A percentile compares a stretch with the other conserved stretches of the same genome.
Evolutionary conservation across 2,797 vertebrate genomes (phyloP).

Genomic region (Coendou prehensilis): DNA sequence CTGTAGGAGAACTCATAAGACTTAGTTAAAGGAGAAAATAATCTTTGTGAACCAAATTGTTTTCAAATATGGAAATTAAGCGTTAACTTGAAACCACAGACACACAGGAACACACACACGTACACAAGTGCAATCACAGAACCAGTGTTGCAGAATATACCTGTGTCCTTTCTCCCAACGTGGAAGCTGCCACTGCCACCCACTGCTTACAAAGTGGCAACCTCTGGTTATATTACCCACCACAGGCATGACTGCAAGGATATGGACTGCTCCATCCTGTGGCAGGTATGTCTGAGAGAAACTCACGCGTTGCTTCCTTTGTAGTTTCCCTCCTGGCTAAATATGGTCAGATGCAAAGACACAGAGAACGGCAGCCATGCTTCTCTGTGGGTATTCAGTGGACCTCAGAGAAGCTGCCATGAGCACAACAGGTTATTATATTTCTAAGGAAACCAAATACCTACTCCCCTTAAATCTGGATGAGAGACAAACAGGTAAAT

Average conservation of each 20-base stretch:
- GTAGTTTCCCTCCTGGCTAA: background rate
- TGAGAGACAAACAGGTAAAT: background rate
- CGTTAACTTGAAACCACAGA: background rate
- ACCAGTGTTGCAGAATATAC: background rate
- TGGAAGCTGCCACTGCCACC: background rate
- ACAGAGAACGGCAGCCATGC: background rate
- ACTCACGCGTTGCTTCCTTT: background rate
- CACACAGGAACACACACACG: background rate
- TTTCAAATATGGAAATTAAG: background rate
- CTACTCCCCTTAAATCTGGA: background rate
- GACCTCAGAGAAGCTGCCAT: background rate
- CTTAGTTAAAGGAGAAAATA: background rate
- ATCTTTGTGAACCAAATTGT: background rate
- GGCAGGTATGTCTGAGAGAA: background rate
- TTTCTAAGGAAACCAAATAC: background rate
- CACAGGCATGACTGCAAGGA: accelerated
- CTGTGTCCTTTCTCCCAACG: background rate
- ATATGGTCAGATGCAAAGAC: too few relatives aligned
- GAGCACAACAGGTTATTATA: background rate
- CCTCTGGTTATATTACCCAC: background rate
- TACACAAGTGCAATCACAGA: background rate
- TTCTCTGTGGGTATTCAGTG: background rate
- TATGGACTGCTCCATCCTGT: too few relatives aligned
- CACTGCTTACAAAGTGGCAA: background rate
- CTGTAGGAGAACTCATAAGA: background rate